Conservation (phyloP, 2,113 vertebrate genomes). For the Phaetusa simplex region DNA sequence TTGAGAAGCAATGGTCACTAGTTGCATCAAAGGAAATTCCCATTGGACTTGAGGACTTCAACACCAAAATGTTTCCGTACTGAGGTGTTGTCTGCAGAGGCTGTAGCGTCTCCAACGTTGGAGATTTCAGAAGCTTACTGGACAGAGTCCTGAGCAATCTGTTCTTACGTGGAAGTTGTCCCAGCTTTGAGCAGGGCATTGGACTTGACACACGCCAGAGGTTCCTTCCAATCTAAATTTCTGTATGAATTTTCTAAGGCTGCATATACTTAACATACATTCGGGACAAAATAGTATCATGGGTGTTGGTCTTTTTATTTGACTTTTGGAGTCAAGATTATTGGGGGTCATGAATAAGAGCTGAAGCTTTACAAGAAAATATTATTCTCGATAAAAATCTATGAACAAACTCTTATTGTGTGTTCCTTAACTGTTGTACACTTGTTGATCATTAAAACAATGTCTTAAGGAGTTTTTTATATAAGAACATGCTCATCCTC, state of each 20-base stretch:
- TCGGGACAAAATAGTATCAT: neutral
- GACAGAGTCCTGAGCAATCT: neutral
- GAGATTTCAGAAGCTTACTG: neutral
- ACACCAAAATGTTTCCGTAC: neutral
- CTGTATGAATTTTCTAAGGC: neutral
- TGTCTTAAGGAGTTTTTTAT: neutral
- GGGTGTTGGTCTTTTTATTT: neutral
- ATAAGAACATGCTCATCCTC: neutral
- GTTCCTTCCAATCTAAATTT: neutral
- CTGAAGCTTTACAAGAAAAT: neutral
- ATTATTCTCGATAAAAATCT: neutral
- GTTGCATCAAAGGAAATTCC: neutral
- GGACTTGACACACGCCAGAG: neutral
- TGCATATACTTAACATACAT: neutral
- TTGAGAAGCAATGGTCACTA: neutral
- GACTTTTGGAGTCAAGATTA: neutral
- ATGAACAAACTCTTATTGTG: neutral
- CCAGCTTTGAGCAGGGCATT: neutral
- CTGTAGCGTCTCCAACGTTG: neutral
- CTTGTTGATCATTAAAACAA: neutral
- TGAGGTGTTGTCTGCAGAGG: neutral
- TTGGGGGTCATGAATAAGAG: neutral
- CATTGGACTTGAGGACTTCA: neutral
- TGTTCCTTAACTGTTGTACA: neutral
- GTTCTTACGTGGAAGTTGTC: neutral